A percentile compares a stretch with the other conserved stretches of the same genome.
Evolutionary conservation across 2,888 invertebrate genomes (phyloP).

Genomic region (Limnephilus auricula): DNA sequence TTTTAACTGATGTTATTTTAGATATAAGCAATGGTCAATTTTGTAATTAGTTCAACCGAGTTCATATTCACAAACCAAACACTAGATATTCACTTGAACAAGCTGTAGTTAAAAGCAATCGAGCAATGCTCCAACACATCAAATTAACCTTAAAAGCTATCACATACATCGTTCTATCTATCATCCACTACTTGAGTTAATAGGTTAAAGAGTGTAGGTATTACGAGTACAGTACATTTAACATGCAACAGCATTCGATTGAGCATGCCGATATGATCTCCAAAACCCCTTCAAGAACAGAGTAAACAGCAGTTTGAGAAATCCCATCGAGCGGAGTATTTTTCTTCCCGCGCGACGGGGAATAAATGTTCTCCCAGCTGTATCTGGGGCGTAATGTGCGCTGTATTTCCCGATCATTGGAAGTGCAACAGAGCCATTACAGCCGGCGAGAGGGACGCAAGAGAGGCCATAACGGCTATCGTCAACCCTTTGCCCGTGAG

Average conservation of each 20-base stretch:
- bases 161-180: background rate
- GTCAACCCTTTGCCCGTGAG: background rate
- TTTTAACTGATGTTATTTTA: too few species aligned
- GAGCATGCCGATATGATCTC: background rate
- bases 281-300: background rate
- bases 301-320: slow-evolving; percentile 14
- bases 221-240: background rate
- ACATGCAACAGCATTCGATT: background rate
- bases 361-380: slow-evolving; percentile 20
- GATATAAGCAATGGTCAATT: too few species aligned
- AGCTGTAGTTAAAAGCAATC: too few species aligned
- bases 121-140: too few species aligned
- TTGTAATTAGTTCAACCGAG: too few species aligned
- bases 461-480: slow-evolving; percentile 9
- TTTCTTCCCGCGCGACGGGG: background rate
- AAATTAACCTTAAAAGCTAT: background rate
- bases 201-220: background rate
- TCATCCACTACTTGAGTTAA: background rate
- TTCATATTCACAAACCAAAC: too few species aligned
- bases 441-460: slow-evolving; percentile 21
- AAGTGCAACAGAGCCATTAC: slow-evolving; percentile 55
- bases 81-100: too few species aligned
- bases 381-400: slow-evolving; percentile 22
- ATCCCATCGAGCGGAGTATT: slow-evolving; percentile 4
- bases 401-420: slow-evolving; percentile 53